A percentile compares a stretch with the other conserved stretches of the same genome.
These are phyloP conservation scores for Ceyx erithaca DNA, from an alignment of 2,797 vertebrate genomes.

Conservation along the genomic window DNA sequence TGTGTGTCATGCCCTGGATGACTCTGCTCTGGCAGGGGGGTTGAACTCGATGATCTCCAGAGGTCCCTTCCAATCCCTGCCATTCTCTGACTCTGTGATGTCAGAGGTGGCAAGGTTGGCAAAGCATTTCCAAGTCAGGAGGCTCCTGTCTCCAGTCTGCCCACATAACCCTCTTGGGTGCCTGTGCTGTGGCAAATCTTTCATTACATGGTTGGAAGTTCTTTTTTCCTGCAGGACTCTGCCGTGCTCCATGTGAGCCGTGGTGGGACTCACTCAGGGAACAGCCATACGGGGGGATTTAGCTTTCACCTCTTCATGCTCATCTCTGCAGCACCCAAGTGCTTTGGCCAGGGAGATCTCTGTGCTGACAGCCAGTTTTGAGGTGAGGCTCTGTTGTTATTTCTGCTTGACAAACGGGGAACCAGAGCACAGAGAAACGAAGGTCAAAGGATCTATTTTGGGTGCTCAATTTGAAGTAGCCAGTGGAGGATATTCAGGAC, in stretches of 20 bases:
- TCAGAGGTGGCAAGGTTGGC: neutral
- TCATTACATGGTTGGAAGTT: neutral
- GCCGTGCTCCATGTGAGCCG: fast-evolving
- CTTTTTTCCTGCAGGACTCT: neutral
- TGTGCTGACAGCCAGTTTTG: neutral
- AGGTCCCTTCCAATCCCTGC: no score
- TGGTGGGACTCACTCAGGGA: neutral
- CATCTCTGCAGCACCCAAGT: neutral
- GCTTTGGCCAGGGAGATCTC: neutral
- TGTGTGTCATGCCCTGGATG: no score
- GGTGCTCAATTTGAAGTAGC: neutral
- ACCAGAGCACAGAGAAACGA: neutral
- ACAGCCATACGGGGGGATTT: fast-evolving
- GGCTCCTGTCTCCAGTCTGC: neutral
- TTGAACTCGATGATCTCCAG: no score
- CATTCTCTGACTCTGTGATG: no score
- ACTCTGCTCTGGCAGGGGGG: no score
- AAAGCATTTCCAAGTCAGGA: neutral
- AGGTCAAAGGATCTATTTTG: neutral
- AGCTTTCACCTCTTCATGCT: neutral
- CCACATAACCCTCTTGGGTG: neutral
- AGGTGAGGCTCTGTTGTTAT: neutral
- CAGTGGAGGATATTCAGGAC: neutral
- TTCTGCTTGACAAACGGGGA: neutral
- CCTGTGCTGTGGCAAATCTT: neutral